phyloP scores from a whole-genome alignment of 2,888 invertebrate genomes.

The Hydraecia micacea region DNA sequence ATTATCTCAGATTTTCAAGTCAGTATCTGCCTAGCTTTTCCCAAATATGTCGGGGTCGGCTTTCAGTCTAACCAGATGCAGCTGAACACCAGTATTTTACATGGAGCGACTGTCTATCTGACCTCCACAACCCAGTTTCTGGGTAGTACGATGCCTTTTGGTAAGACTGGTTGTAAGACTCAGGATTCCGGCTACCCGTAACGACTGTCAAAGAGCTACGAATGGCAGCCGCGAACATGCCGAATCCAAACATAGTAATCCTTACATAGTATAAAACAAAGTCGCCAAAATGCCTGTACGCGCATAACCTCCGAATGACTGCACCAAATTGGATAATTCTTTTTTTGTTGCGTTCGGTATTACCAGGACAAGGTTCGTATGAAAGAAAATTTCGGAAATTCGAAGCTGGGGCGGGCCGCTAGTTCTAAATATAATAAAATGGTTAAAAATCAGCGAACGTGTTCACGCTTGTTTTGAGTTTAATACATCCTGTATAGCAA shows the following conservation, averaged over 20 bases:
- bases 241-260: too few relatives aligned
- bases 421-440: neutral
- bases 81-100: neutral
- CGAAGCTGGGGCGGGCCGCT: too few relatives aligned
- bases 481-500: slow-evolving; percentile 21
- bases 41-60: neutral
- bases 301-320: too few relatives aligned
- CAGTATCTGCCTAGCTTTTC: neutral
- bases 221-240: neutral
- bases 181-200: neutral
- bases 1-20: neutral
- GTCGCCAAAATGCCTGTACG: too few relatives aligned
- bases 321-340: too few relatives aligned
- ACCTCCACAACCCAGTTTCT: neutral
- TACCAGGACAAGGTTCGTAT: too few relatives aligned
- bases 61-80: neutral
- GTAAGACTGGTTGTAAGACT: neutral
- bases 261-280: too few relatives aligned
- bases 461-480: slow-evolving; percentile 10
- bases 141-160: neutral
- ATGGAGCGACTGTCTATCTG: neutral
- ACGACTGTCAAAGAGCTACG: neutral
- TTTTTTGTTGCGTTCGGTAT: too few relatives aligned
- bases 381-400: too few relatives aligned
- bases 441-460: neutral